Evolutionary conservation across 2,888 invertebrate genomes (phyloP).

Genomic region (Drosophila formosana): DNA sequence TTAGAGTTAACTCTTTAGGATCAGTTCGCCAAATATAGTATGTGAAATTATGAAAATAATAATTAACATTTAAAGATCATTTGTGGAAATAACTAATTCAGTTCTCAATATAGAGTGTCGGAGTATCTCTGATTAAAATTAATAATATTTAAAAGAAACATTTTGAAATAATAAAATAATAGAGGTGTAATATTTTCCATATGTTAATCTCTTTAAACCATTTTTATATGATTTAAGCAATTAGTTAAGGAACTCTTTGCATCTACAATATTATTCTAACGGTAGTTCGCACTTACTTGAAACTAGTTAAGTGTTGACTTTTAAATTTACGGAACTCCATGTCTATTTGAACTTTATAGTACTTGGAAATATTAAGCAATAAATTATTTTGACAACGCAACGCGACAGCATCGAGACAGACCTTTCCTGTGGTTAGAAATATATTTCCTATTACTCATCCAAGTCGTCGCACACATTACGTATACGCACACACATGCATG

Average conservation of each 20-base stretch:
- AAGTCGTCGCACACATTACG: neutral
- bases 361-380: neutral
- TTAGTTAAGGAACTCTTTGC: neutral
- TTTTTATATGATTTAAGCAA: neutral
- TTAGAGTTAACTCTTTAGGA: too few relatives aligned
- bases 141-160: too few relatives aligned
- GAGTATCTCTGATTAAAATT: too few relatives aligned
- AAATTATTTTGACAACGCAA: slow-evolving; percentile 7
- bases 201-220: too few relatives aligned
- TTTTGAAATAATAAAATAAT: too few relatives aligned
- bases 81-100: too few relatives aligned
- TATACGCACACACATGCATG: neutral
- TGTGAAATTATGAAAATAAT: too few relatives aligned
- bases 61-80: too few relatives aligned
- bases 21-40: too few relatives aligned
- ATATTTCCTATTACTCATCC: slow-evolving; percentile 34
- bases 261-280: neutral
- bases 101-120: too few relatives aligned
- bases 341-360: too few relatives aligned
- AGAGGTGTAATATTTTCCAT: too few relatives aligned
- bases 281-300: neutral
- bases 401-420: slow-evolving; percentile 6
- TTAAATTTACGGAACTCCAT: neutral
- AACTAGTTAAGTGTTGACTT: slow-evolving; percentile 1
- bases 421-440: slow-evolving; percentile 11